These are phyloP conservation scores for Piscicola geometra DNA, from an alignment of 2,888 invertebrate species.

Conservation along the genomic window DNA sequence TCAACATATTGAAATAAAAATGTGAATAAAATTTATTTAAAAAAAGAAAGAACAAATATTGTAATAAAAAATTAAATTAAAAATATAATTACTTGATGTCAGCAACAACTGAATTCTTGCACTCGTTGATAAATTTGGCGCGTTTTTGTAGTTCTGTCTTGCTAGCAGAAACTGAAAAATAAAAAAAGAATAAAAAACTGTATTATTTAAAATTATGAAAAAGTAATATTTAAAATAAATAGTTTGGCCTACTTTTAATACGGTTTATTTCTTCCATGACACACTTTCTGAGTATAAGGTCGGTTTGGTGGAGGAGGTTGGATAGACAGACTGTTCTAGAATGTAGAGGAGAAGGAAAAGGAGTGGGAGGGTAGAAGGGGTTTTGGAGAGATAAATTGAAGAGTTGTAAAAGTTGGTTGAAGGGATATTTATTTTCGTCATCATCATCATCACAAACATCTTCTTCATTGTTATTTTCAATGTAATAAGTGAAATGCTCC, in stretches of 20 bases:
- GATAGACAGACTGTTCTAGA: background rate
- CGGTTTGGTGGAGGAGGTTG: conserved; percentile 23
- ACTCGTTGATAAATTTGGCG: too few relatives aligned
- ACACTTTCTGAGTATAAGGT: conserved; percentile 25
- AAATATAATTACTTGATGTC: background rate
- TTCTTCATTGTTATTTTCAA: conserved; percentile 7
- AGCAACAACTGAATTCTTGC: too few relatives aligned
- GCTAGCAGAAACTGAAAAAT: too few relatives aligned
- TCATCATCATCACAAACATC: too few relatives aligned
- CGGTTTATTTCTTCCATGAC: background rate
- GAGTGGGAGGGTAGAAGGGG: background rate
- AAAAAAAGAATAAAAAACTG: too few relatives aligned
- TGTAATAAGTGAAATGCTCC: background rate
- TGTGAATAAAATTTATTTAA: background rate
- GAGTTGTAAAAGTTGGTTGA: background rate
- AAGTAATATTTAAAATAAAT: too few relatives aligned
- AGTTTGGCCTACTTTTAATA: background rate
- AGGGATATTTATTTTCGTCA: conserved; percentile 2
- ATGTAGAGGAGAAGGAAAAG: background rate
- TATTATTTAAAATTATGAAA: too few relatives aligned
- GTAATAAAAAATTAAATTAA: background rate
- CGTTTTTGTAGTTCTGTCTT: too few relatives aligned
- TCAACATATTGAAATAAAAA: too few relatives aligned
- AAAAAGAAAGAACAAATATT: background rate
- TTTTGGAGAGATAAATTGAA: background rate